Base-by-base conservation (phyloP, 2,888 invertebrate genomes). In the Himalopsyche anomala region DNA sequence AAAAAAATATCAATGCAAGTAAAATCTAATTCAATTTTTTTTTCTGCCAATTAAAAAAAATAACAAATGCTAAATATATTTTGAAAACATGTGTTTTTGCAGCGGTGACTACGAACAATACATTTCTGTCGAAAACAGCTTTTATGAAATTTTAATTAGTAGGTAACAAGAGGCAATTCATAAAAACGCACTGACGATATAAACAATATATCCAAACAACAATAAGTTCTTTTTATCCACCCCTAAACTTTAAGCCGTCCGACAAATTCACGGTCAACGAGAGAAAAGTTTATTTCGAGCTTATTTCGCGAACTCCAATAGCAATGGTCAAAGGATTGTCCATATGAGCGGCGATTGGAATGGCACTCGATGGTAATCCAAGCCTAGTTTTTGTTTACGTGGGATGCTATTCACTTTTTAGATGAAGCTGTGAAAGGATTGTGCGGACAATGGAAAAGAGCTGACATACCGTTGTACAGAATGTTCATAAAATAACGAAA, bases 191-290 rank as follows among this genome's bases (percentile, higher is more conserved):
- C 19, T 38, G 36, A 38, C 74, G 74, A 38, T 4, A 38, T 12
- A 74, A 74, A 74, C 38, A 36, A 38, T 8, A 1, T 28, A 45
- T 80, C n/a, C 51, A 36, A 19, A 80, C 28, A 80, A 80, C n/a
- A 80, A 80, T 19, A n/a, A 6, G 9, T 9, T 19, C 45, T 28
- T 42, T 45, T 80, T 45, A 42, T 80, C 80, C 51, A 8, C n/a
- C 80, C 19, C 40, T 80, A 42, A 45, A n/a, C 28, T 45, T 19
- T 42, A 15, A 11, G 45, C 9, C 19, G 5, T 3, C 9, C 19
- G 4, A 3, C 28, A 17, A 74, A 85, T 85, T 85, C 85, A 80
- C 42, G 85, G 82, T 85, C 85, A 85, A 82, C 69, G 40, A 79
- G 42, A 82, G 81, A 55, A 80, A 69, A 28, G 56, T 36, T 45